Evolutionary conservation across 2,797 vertebrate genomes (phyloP), one percentile per base, ranked within the genome.

Genomic region (Cossypha dichroa): DNA sequence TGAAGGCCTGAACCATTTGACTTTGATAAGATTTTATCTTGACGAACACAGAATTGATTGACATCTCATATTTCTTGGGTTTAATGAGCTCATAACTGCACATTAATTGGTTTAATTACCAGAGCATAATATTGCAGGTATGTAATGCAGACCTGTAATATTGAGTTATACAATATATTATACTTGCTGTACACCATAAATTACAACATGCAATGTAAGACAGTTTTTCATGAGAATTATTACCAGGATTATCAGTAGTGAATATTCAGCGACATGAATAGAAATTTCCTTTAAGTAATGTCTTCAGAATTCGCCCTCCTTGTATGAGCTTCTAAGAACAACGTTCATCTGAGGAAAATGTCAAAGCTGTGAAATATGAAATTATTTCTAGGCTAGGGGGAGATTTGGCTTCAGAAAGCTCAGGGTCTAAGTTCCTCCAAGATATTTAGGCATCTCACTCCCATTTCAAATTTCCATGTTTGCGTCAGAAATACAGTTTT

Each of bases 61-160:
- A 68, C 89, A 68, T 40, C 52, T 91, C 63, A 2, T 79, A 73
- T 78, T 87, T 87, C 78, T 85, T 69, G 49, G 45, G 25, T 87
- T 89, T 96, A 93, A 93, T 87, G 92, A 93, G 81, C 66, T 93
- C 88, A 85, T 94, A 92, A 94, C 70, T 92, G 54, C 33, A 59
- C 86, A 83, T 86, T 88, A 95, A 90, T 95, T 93, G 72, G 56
- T 80, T 94, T 95, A 93, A 96, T 91, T 93, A 77, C 46, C n/a
- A 64, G 74, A 49, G 81, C 63, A 58, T 79, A 79, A n/a, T 69
- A 85, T 67, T 59, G 46, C 36, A 87, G 43, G 70, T 67, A 82
- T 70, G 78, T 67, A 70, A 85, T 38, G 29, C 21, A 91, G 81
- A 70, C 68, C 34, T 80, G 45, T 74, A 96, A 79, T 54, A 33